A percentile compares a stretch with the other conserved stretches of the same genome.
These are phyloP conservation scores for Phyllotis vaccarum DNA, from an alignment of 2,797 vertebrate genomes.

Conservation along the genomic window DNA sequence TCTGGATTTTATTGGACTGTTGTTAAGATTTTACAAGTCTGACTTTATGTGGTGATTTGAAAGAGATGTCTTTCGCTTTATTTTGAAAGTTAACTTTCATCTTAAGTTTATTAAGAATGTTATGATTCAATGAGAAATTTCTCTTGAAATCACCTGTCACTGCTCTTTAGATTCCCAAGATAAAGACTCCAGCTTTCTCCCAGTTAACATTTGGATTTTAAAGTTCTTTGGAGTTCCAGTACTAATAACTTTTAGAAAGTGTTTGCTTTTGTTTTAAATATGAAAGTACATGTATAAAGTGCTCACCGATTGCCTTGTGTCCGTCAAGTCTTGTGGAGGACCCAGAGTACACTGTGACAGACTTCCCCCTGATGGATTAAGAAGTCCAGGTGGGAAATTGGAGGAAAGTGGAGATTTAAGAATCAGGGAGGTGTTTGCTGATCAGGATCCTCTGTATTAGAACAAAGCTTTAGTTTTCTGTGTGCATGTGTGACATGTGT, in stretches of 20 bases:
- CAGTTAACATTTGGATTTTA: constrained; percentile 2
- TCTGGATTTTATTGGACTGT: constrained; percentile 3
- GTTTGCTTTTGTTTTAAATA: constrained; percentile 33
- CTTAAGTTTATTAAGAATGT: constrained; percentile 28
- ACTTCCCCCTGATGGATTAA: not conserved
- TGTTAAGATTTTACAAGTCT: constrained; percentile 49
- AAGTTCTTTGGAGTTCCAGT: not conserved
- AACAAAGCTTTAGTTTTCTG: not conserved
- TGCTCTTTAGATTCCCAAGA: not conserved
- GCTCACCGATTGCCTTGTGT: not conserved
- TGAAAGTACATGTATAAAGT: not conserved
- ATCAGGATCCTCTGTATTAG: not conserved
- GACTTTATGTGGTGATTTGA: constrained; percentile 17
- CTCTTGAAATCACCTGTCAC: constrained; percentile 34
- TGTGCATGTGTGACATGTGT: not conserved
- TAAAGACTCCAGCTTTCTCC: not conserved
- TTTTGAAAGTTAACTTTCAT: constrained; percentile 55
- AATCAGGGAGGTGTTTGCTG: not conserved
- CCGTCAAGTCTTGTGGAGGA: not conserved
- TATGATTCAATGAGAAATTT: constrained; percentile 31
- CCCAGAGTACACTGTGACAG: not conserved
- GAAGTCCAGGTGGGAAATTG: not conserved
- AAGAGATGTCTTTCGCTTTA: not conserved
- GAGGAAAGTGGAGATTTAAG: not conserved
- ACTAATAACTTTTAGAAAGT: constrained; percentile 9